Conservation (phyloP, 2,888 invertebrate genomes). For the Trimorus sp. region DNA sequence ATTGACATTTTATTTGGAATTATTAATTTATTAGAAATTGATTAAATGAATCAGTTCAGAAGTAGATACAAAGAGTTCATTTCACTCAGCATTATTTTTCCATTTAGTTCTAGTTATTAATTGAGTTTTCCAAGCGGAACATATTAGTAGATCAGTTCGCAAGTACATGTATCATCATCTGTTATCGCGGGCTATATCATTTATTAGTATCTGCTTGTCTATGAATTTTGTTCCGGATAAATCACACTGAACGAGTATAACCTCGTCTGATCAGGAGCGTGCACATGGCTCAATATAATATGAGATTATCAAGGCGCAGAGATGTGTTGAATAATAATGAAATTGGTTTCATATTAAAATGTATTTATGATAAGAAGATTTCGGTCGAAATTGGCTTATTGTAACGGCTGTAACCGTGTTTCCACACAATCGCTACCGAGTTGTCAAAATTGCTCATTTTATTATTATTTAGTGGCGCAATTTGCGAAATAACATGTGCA, state of each 20-base stretch:
- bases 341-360: conserved; percentile 39
- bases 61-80: too few species aligned
- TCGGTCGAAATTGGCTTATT: conserved; percentile 17
- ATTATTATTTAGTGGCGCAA: conserved; percentile 12
- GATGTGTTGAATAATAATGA: conserved; percentile 29
- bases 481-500: neutral
- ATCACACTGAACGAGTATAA: conserved; percentile 26
- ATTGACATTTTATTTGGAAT: too few species aligned
- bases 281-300: conserved; percentile 30
- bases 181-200: conserved; percentile 25
- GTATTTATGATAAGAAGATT: conserved; percentile 33
- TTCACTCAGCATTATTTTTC: too few species aligned
- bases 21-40: too few species aligned
- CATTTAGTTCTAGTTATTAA: neutral
- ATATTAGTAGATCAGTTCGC: conserved; percentile 2
- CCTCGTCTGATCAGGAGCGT: conserved; percentile 19
- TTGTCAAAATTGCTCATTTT: conserved; percentile 19
- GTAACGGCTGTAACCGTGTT: conserved; percentile 8
- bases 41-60: too few species aligned
- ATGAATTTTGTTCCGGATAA: conserved; percentile 44
- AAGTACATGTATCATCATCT: conserved; percentile 25
- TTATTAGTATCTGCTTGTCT: conserved; percentile 40
- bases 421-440: conserved; percentile 10
- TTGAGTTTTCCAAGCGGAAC: neutral
- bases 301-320: conserved; percentile 16